phyloP scores from a whole-genome alignment of 2,113 vertebrate genomes.

The Phycodurus eques region DNA sequence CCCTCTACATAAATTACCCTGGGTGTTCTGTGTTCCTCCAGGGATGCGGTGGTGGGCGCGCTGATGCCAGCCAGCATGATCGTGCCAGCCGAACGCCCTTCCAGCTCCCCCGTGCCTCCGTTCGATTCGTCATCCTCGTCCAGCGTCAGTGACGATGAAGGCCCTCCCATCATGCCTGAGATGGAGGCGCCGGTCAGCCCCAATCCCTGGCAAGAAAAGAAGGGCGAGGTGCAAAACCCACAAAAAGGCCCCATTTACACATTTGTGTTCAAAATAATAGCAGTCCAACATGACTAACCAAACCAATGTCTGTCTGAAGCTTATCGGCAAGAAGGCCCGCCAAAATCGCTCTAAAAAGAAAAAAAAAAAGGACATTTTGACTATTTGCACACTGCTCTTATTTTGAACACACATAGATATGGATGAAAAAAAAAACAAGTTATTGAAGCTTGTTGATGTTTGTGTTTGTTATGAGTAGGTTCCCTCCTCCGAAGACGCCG shows the following conservation, averaged over 20 bases:
- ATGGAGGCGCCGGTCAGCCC: slow-evolving; percentile 86
- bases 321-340: too few relatives aligned
- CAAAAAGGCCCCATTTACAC: neutral
- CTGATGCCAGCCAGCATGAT: slow-evolving; percentile 98
- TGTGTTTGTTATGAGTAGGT: slow-evolving; percentile 68
- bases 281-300: neutral
- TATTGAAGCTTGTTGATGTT: neutral
- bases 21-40: slow-evolving; percentile 47
- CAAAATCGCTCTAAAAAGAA: neutral
- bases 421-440: neutral
- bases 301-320: too few relatives aligned
- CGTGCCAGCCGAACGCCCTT: slow-evolving; percentile 86
- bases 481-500: slow-evolving; percentile 84
- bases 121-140: slow-evolving; percentile 80
- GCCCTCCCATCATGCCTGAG: slow-evolving; percentile 75
- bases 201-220: slow-evolving; percentile 92
- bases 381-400: neutral
- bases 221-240: slow-evolving; percentile 80
- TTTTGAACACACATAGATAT: neutral
- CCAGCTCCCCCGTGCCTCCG: slow-evolving; percentile 83
- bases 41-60: slow-evolving; percentile 90
- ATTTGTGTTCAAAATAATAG: neutral
- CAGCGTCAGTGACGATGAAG: slow-evolving; percentile 82
- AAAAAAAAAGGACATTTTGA: slow-evolving; percentile 5
- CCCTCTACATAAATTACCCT: neutral